Conservation (phyloP, 1,140 invertebrate genomes). For the Monochamus saltuarius region DNA sequence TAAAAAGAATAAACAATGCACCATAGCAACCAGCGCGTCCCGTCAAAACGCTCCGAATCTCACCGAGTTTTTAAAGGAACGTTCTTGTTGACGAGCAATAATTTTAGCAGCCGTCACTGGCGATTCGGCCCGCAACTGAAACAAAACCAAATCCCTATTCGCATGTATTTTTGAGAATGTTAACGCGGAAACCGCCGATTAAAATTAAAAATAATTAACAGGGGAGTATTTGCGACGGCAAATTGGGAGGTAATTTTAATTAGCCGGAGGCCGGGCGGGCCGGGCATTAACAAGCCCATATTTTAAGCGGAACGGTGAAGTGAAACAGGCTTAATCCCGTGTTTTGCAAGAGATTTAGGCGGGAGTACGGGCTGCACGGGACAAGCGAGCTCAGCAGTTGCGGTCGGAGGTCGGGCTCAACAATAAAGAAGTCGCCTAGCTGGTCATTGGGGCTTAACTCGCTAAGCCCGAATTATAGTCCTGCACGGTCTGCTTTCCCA, state of each 20-base stretch:
- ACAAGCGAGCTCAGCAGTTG: slow-evolving; percentile 35
- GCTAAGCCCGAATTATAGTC: slow-evolving; percentile 41
- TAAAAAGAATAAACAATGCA: too few relatives aligned
- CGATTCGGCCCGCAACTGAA: too few relatives aligned
- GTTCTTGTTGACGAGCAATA: too few relatives aligned
- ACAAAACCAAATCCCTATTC: too few relatives aligned
- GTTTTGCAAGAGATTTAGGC: slow-evolving; percentile 34
- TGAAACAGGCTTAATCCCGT: slow-evolving; percentile 25
- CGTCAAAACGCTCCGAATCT: too few relatives aligned
- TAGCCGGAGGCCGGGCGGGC: slow-evolving; percentile 3
- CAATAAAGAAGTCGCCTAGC: slow-evolving; percentile 41
- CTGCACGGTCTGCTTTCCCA: slow-evolving; percentile 21
- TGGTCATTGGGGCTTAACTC: slow-evolving; percentile 38
- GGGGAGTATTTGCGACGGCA: slow-evolving; percentile 1
- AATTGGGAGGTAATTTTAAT: slow-evolving; percentile 12
- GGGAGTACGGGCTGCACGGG: slow-evolving; percentile 16
- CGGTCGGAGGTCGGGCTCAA: slow-evolving; percentile 37
- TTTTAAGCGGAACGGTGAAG: slow-evolving; percentile 20
- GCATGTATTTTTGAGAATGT: too few relatives aligned
- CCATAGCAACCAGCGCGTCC: too few relatives aligned
- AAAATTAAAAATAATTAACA: slow-evolving; percentile 5
- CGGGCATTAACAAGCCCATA: slow-evolving; percentile 23
- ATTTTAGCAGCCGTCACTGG: too few relatives aligned
- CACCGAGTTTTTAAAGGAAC: too few relatives aligned
- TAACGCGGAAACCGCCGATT: slow-evolving; percentile 6